These are phyloP conservation scores for Plectropomus leopardus DNA, from an alignment of 2,113 vertebrate genomes.

Conservation along the genomic window DNA sequence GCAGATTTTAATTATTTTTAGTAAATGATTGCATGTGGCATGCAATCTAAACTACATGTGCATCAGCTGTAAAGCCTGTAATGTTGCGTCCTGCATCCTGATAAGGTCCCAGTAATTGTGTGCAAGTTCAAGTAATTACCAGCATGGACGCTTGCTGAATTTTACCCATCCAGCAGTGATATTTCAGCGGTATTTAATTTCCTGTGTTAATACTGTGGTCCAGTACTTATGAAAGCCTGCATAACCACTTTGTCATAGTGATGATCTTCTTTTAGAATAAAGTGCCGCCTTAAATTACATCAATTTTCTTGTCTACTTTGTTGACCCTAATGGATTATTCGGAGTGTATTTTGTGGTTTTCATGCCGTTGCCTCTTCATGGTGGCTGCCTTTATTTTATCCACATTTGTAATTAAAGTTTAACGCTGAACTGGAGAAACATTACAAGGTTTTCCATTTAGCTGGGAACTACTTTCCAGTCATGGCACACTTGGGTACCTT, in stretches of 20 bases:
- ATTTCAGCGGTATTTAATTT: slow-evolving; percentile 24
- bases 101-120: background rate
- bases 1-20: background rate
- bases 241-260: slow-evolving; percentile 11
- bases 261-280: slow-evolving; percentile 34
- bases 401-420: slow-evolving; percentile 64
- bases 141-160: background rate
- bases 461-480: slow-evolving; percentile 38
- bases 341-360: slow-evolving; percentile 22
- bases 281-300: slow-evolving; percentile 42
- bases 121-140: background rate
- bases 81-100: background rate
- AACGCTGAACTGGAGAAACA: slow-evolving; percentile 38
- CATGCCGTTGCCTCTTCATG: slow-evolving; percentile 32
- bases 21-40: background rate
- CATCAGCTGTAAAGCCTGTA: background rate
- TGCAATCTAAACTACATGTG: background rate
- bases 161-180: background rate
- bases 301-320: slow-evolving; percentile 32
- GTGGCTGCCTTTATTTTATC: slow-evolving; percentile 52
- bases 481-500: slow-evolving; percentile 40
- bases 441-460: slow-evolving; percentile 54
- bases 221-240: slow-evolving; percentile 3
- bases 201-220: background rate
- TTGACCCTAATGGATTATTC: slow-evolving; percentile 41